Percentiles rank a stretch among this genome's conserved stretches.
Conservation (phyloP, 2,797 vertebrate species). For the Chloroceryle inda region DNA sequence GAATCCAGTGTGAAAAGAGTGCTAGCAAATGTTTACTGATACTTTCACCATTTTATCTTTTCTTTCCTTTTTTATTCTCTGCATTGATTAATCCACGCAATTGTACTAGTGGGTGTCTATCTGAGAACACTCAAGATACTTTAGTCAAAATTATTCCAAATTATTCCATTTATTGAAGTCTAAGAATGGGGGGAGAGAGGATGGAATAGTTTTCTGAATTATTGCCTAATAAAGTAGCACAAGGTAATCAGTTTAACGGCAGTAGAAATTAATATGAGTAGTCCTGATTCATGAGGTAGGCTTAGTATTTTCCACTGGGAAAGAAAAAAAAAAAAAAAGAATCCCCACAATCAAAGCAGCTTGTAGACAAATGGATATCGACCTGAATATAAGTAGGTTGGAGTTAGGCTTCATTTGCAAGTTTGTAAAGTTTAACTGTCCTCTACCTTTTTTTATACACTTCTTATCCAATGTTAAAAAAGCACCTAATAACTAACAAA, state of each 20-base stretch:
- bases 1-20: neutral
- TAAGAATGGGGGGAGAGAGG: neutral
- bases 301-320: neutral
- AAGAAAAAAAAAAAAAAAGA: neutral
- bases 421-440: neutral
- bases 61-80: neutral
- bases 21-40: neutral
- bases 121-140: neutral
- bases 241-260: neutral
- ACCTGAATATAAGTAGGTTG: constrained; percentile 8
- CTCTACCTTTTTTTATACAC: neutral
- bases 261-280: neutral
- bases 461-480: neutral
- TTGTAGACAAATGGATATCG: constrained; percentile 6
- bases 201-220: neutral
- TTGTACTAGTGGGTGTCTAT: neutral
- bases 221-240: neutral
- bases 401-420: neutral
- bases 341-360: neutral
- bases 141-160: neutral
- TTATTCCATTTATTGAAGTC: neutral
- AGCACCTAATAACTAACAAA: neutral
- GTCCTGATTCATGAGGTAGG: neutral
- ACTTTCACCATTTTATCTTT: neutral
- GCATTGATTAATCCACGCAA: neutral